Evolutionary conservation across 2,888 invertebrate genomes (phyloP), one percentile per base, ranked within the genome.

Genomic region (Linnaemya tessellans): DNA sequence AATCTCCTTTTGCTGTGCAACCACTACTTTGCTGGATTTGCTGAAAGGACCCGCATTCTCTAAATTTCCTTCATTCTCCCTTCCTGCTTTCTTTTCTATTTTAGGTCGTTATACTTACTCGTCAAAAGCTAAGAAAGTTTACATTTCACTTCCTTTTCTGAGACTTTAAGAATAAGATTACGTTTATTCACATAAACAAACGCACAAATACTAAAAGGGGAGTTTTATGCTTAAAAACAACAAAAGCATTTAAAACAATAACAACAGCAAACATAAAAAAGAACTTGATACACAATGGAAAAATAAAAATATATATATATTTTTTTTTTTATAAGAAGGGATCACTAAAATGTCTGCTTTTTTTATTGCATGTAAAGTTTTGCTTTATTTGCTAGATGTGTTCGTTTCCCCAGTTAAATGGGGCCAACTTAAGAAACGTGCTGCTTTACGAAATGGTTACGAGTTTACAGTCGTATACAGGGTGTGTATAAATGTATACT

Each of bases 141-240:
- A 74, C 30, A 67, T 80, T 51, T 67, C 30, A 60, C 38, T 80
- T 80, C 73, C 79, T 46, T 67, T 80, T 67, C n/a, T n/a, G 35
- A 79, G 49, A 62, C 41, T 68, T 51, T 9, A 60, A 65, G 41
- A 65, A 43, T 51, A 51, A 51, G 22, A 64, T 64, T 71, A 62
- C 11, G 58, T 11, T 43, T 15, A 11, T 20, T 38, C n/a, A 43
- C 22, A 38, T 8, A n/a, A 15, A 46, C 30, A 30, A 30, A 60
- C 18, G 20, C 38, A 60, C 20, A 30, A 30, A 30, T 30, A 38
- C n/a, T 7, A 15, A 8, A 22, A 56, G n/a, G n/a, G n/a, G n/a
- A 22, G 1, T 35, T 9, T 38, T 38, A 35, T 9, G 13, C 35
- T 11, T n/a, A n/a, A 35, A 46, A 25, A 68, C 25, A 41, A 7